Percentiles rank a stretch among this genome's conserved stretches.
Evolutionary conservation across 2,113 vertebrate species (phyloP).

Genomic region (Cepphus grylle): DNA sequence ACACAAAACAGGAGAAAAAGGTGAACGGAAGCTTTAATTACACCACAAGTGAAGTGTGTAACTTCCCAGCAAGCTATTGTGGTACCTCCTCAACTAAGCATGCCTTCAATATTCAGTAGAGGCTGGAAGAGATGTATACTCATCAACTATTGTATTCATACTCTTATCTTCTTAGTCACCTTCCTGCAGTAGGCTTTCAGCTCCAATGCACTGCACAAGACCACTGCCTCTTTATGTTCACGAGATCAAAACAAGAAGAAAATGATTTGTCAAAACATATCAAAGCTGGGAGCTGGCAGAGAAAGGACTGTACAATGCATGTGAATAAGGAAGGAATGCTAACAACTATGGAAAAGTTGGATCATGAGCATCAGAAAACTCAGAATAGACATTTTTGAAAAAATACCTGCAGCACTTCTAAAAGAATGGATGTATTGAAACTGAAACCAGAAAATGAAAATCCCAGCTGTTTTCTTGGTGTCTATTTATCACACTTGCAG

Average conservation of each 20-base stretch:
- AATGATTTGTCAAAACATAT: neutral
- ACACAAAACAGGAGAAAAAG: neutral
- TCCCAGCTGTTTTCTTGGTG: neutral
- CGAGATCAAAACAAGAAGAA: neutral
- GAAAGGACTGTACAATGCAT: neutral
- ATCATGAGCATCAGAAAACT: neutral
- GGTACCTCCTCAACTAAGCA: neutral
- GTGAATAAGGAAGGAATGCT: neutral
- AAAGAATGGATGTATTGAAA: neutral
- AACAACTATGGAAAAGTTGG: neutral
- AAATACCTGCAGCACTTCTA: neutral
- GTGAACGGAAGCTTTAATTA: neutral
- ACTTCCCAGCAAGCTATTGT: neutral
- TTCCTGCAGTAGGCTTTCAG: neutral
- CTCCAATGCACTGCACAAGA: neutral
- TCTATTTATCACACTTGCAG: neutral
- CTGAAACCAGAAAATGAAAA: neutral
- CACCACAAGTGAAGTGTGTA: neutral
- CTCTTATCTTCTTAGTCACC: neutral
- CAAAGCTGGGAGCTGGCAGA: neutral
- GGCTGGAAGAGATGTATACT: neutral
- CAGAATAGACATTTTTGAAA: neutral
- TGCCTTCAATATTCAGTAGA: neutral
- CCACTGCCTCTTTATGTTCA: neutral
- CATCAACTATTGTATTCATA: neutral